These are phyloP conservation scores for Phymorhynchus buccinoides DNA, from an alignment of 1,140 invertebrate species.

Conservation along the genomic window DNA sequence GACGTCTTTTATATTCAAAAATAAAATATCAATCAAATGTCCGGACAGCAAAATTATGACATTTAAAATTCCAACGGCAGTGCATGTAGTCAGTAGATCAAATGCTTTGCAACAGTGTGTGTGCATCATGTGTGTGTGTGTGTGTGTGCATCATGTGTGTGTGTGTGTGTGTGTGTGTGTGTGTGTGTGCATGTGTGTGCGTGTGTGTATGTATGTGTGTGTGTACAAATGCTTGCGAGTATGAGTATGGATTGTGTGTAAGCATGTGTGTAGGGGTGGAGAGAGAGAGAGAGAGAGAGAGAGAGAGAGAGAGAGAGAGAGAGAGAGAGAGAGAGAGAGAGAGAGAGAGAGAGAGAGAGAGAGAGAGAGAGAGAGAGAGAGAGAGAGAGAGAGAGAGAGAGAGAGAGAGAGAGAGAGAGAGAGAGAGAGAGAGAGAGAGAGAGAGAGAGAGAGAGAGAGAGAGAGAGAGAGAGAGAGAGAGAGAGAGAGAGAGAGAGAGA, in stretches of 20 bases:
- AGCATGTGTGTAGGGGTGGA: not conserved
- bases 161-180: too few relatives aligned
- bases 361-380: not conserved
- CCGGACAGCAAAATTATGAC: too few relatives aligned
- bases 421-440: not conserved
- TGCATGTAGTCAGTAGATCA: too few relatives aligned
- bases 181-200: not conserved
- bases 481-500: not conserved
- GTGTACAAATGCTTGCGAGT: not conserved
- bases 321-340: conserved; percentile 13
- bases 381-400: too few relatives aligned
- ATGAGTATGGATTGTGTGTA: too few relatives aligned
- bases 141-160: too few relatives aligned
- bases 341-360: conserved; percentile 1
- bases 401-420: too few relatives aligned
- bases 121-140: too few relatives aligned
- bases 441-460: not conserved
- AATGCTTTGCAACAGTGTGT: too few relatives aligned
- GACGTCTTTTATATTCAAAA: too few relatives aligned
- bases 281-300: not conserved
- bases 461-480: not conserved
- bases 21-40: too few relatives aligned
- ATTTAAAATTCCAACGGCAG: too few relatives aligned
- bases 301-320: not conserved
- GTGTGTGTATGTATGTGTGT: not conserved